These are phyloP conservation scores for Panzeria rudis DNA, from an alignment of 2,888 invertebrate species.

Conservation along the genomic window DNA sequence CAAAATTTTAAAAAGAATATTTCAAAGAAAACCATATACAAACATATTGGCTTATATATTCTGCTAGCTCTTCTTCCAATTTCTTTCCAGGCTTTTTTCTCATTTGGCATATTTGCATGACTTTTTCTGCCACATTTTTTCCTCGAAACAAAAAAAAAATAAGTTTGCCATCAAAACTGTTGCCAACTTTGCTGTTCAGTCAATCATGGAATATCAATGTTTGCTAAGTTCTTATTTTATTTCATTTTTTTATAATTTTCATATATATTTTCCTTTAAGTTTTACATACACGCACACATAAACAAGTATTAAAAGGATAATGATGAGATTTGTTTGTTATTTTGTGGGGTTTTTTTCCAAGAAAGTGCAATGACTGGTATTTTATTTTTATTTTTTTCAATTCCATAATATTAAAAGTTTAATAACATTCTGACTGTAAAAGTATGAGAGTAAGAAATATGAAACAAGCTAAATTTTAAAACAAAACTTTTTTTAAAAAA, in stretches of 20 bases:
- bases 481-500: neutral
- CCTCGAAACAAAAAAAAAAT: neutral
- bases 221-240: constrained; percentile 1
- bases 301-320: constrained; percentile 38
- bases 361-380: constrained; percentile 55
- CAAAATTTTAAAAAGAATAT: too few species aligned
- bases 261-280: neutral
- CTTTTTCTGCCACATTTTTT: neutral
- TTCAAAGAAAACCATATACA: too few species aligned
- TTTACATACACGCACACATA: constrained; percentile 23
- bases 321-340: constrained; percentile 35
- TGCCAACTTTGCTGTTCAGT: constrained; percentile 56
- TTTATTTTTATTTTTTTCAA: neutral
- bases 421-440: constrained; percentile 41
- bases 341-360: neutral
- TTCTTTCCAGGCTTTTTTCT: too few species aligned
- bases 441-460: neutral
- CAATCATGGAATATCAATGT: constrained; percentile 58
- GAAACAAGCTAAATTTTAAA: neutral
- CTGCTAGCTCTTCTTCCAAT: too few species aligned
- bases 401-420: constrained; percentile 36
- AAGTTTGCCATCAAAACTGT: constrained; percentile 22
- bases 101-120: constrained; percentile 12
- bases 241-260: neutral
- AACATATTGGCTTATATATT: too few species aligned